These are phyloP conservation scores for Drosophila lacteicornis DNA, from an alignment of 1,140 invertebrate species.

Conservation along the genomic window DNA sequence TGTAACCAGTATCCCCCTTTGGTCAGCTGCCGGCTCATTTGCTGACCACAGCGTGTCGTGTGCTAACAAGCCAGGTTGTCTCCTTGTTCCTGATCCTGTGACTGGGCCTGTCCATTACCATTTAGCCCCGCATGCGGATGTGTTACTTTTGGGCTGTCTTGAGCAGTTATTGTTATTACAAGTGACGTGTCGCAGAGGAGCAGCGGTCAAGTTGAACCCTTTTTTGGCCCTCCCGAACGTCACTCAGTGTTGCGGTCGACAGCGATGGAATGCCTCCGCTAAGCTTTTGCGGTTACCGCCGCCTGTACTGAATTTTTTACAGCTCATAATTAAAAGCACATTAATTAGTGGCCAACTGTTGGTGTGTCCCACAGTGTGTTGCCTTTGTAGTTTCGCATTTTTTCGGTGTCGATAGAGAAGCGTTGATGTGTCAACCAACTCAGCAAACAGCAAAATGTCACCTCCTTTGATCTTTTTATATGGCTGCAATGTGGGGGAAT, in stretches of 20 bases:
- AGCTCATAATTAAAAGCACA: conserved; percentile 79
- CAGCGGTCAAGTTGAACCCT: conserved; percentile 37
- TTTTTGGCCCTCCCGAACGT: conserved; percentile 40
- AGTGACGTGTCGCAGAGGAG: conserved; percentile 67
- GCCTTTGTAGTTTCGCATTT: conserved; percentile 65
- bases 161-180: conserved; percentile 79
- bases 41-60: conserved; percentile 80
- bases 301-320: conserved; percentile 28
- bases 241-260: conserved; percentile 70
- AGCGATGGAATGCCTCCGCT: conserved; percentile 36
- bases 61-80: conserved; percentile 75
- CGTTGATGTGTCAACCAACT: conserved; percentile 80
- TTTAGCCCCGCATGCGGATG: conserved; percentile 48
- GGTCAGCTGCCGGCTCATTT: conserved; percentile 69
- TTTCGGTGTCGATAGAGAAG: conserved; percentile 69
- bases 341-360: conserved; percentile 65
- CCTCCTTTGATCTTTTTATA: conserved; percentile 73
- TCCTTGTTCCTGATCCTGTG: conserved; percentile 36
- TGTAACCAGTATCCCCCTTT: conserved; percentile 4
- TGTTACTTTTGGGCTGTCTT: conserved; percentile 83
- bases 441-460: conserved; percentile 58
- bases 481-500: conserved; percentile 29
- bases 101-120: conserved; percentile 46
- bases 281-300: conserved; percentile 72
- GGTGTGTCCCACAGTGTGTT: background rate